Evolutionary conservation across 2,888 invertebrate species (phyloP).

Genomic region (Drosophila borealis): DNA sequence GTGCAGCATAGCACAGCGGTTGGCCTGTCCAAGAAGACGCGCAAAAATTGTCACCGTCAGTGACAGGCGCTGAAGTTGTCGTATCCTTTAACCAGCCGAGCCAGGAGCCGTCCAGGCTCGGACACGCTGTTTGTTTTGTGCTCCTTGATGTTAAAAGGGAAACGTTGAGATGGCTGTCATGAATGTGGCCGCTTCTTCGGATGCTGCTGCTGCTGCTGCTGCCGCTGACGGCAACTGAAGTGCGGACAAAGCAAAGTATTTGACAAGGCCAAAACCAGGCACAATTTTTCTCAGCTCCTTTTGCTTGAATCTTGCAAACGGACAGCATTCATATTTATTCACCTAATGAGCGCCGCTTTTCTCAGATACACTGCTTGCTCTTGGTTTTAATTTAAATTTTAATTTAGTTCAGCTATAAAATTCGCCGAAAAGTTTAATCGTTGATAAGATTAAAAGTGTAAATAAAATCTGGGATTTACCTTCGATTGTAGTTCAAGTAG

Average conservation of each 20-base stretch:
- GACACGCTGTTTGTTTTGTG: slow-evolving; percentile 1
- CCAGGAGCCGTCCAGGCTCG: slow-evolving; percentile 11
- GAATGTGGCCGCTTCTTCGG: neutral
- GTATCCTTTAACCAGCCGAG: neutral
- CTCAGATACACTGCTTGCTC: neutral
- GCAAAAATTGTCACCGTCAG: slow-evolving; percentile 76
- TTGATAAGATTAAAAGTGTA: neutral
- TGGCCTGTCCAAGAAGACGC: slow-evolving; percentile 63
- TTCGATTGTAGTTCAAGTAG: no score
- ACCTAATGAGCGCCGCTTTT: slow-evolving; percentile 31
- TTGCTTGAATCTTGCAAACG: neutral
- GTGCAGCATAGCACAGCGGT: slow-evolving; percentile 58
- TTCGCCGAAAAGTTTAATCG: no score
- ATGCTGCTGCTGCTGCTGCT: slow-evolving; percentile 11
- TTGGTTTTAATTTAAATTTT: neutral
- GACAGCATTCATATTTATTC: slow-evolving; percentile 19
- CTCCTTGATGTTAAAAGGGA: neutral
- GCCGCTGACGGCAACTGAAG: slow-evolving; percentile 56
- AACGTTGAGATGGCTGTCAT: neutral
- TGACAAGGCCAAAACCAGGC: slow-evolving; percentile 22
- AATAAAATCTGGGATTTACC: no score
- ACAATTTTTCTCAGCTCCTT: slow-evolving; percentile 1
- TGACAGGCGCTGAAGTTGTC: slow-evolving; percentile 39
- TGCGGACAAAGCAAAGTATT: slow-evolving; percentile 58
- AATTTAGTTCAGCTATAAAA: neutral